These are phyloP conservation scores for Orthosia gothica DNA, from an alignment of 2,888 invertebrate genomes.

Conservation along the genomic window DNA sequence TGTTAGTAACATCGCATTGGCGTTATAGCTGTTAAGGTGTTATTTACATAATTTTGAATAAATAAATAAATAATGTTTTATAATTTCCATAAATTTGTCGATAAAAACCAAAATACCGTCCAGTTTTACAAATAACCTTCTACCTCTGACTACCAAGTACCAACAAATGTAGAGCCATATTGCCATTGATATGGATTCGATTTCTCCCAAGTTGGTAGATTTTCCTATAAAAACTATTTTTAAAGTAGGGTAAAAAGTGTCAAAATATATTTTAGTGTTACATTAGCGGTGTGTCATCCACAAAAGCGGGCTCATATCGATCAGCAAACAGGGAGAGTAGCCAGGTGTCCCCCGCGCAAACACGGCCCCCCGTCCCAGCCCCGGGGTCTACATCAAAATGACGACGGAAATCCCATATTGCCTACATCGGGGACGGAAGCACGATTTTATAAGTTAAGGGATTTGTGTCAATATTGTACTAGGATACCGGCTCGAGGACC, in stretches of 20 bases:
- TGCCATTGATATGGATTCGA: neutral
- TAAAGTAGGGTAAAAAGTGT: conserved; percentile 29
- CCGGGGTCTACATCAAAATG: conserved; percentile 89
- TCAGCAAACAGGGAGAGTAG: conserved; percentile 84
- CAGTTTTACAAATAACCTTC: too few species aligned
- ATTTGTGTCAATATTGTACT: conserved; percentile 92
- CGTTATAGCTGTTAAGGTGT: too few species aligned
- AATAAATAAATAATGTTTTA: too few species aligned
- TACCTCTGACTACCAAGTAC: too few species aligned
- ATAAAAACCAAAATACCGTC: too few species aligned
- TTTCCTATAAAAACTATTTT: neutral
- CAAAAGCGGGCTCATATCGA: conserved; percentile 80
- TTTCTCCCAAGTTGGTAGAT: too few species aligned
- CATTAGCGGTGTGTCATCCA: conserved; percentile 69
- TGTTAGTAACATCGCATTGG: too few species aligned
- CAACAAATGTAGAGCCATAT: neutral
- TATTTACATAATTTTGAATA: too few species aligned
- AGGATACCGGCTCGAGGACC: conserved; percentile 81
- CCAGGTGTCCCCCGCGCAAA: conserved; percentile 89
- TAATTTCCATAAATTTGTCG: too few species aligned
- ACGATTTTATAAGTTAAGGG: conserved; percentile 92
- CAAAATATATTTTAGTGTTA: conserved; percentile 66
- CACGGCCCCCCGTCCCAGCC: conserved; percentile 76
- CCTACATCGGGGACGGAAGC: conserved; percentile 88
- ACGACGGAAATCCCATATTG: conserved; percentile 90